These are phyloP conservation scores for Tragelaphus oryx DNA, from an alignment of 2,797 vertebrate genomes.

Conservation along the genomic window DNA sequence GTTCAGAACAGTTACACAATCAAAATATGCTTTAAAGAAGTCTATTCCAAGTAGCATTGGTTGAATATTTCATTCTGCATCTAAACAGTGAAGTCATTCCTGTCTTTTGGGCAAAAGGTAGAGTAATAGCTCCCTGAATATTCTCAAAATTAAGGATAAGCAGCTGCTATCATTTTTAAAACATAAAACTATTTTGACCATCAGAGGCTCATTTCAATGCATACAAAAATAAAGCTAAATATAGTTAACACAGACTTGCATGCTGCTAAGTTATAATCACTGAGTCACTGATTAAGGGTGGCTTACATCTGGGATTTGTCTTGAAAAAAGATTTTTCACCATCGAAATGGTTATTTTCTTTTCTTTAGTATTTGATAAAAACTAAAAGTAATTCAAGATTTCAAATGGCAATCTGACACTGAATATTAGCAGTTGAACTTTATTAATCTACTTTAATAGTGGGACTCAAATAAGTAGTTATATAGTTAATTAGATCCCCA, in stretches of 20 bases:
- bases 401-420: neutral
- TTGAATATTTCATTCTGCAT: slow-evolving; percentile 60
- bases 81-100: slow-evolving; percentile 72
- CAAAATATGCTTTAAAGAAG: slow-evolving; percentile 67
- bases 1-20: slow-evolving; percentile 76
- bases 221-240: slow-evolving; percentile 58
- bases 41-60: slow-evolving; percentile 62
- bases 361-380: slow-evolving; percentile 32
- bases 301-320: slow-evolving; percentile 57
- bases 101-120: slow-evolving; percentile 46
- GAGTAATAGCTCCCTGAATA: slow-evolving; percentile 48
- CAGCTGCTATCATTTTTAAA: slow-evolving; percentile 67
- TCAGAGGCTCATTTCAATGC: slow-evolving; percentile 53
- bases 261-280: slow-evolving; percentile 68
- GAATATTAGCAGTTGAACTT: neutral
- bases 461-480: neutral
- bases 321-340: slow-evolving; percentile 54
- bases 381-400: neutral
- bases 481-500: neutral
- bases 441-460: neutral
- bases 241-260: slow-evolving; percentile 49
- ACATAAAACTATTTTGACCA: slow-evolving; percentile 64
- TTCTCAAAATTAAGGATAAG: slow-evolving; percentile 61
- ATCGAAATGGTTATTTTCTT: slow-evolving; percentile 47
- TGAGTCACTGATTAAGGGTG: slow-evolving; percentile 62